Conservation (phyloP, 2,797 vertebrate genomes). For the Acrocephalus scirpaceus region DNA sequence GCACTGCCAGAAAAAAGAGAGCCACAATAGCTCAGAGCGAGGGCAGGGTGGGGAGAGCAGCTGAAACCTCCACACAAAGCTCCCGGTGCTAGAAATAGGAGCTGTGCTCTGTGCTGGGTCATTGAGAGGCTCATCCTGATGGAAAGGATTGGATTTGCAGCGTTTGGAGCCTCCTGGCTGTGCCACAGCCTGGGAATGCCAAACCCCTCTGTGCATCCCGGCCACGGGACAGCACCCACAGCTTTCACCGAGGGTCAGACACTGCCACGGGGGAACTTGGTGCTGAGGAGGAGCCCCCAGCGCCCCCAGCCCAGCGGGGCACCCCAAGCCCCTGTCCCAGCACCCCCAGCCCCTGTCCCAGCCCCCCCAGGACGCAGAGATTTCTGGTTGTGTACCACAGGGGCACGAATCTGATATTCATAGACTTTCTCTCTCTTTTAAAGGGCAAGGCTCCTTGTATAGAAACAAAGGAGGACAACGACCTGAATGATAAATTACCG, state of each 20-base stretch:
- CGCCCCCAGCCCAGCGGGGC: background rate
- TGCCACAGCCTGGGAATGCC: background rate
- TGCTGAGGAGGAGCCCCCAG: background rate
- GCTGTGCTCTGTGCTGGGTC: background rate
- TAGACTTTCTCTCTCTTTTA: constrained; percentile 12
- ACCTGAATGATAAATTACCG: background rate
- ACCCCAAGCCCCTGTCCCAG: too few relatives aligned
- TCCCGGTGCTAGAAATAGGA: background rate
- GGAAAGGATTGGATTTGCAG: background rate
- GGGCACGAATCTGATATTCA: background rate
- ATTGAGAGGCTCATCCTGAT: background rate
- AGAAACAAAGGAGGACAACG: background rate
- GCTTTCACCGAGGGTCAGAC: background rate
- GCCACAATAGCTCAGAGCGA: background rate
- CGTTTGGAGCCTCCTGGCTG: background rate
- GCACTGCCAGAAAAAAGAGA: background rate
- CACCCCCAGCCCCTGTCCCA: background rate
- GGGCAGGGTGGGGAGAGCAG: background rate
- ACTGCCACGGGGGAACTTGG: accelerated
- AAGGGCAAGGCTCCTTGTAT: constrained; percentile 17
- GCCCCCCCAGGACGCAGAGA: background rate
- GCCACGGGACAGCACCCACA: background rate
- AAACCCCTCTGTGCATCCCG: background rate
- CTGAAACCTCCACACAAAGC: background rate
- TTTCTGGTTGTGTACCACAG: background rate